Base-by-base conservation (phyloP, 2,113 vertebrate species). In the Terrapene triunguis region DNA sequence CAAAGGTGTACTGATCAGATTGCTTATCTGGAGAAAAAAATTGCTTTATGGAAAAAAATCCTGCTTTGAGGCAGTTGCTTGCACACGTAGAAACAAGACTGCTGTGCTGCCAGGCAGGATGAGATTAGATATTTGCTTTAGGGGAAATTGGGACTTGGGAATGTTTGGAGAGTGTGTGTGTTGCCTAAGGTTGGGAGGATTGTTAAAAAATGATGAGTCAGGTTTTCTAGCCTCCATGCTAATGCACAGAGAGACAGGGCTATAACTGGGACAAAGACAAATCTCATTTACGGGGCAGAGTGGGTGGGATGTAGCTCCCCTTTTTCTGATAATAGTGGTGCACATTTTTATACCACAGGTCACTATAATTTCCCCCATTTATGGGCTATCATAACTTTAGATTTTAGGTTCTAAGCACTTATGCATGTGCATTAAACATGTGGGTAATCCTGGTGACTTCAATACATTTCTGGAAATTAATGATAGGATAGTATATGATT, bases 191-290 rank as follows among this genome's bases (percentile, higher is more conserved):
- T 89, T 80, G 17, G 32, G 3, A 47, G 53, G 92, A 85, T 85
- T 76, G 84, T 59, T 91, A 84, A 95, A 95, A 54, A 95, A 17
- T 89, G 96, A 96, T 97, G 97, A 97, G 92, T 97, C 97, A 97
- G 97, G 90, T 10, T 91, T 97, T 87, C 85, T 92, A 27, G 95
- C 59, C 95, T 96, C 96, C 87, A 59, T 84, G 91, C 91, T 96
- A 95, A 97, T 85, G 91, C 85, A n/a, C 35, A 5, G 91, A 57
- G 57, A 92, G 92, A 92, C 89, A 93, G 91, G 95, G 87, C 86
- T 97, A 0, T 96, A 96, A 97, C 95, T 95, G 96, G 96, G 82
- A 89, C 62, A 38, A 90, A 79, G 89, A 62, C 65, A 80, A 48
- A 93, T 88, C 57, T 94, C 53, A 84, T 96, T 86, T 84, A 80